These are phyloP conservation scores for Maccullochella peelii DNA, from an alignment of 2,113 vertebrate genomes.

Conservation along the genomic window DNA sequence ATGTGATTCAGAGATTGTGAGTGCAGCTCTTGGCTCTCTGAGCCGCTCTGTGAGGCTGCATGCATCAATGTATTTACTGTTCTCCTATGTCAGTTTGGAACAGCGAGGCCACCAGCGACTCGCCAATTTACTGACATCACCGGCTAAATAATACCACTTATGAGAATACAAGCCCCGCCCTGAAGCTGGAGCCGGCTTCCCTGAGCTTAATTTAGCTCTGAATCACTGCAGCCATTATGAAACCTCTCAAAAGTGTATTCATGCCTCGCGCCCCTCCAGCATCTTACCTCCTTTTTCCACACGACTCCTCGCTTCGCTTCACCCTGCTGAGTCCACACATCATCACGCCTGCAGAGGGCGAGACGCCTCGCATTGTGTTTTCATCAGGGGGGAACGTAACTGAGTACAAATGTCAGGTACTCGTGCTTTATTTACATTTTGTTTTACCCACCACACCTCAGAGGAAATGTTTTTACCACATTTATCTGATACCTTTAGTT, in stretches of 20 bases:
- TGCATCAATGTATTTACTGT: conserved; percentile 71
- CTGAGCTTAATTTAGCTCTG: conserved; percentile 74
- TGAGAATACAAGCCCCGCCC: conserved; percentile 76
- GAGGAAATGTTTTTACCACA: no score
- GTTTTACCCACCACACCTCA: no score
- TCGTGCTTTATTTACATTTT: neutral
- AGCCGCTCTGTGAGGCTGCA: conserved; percentile 41
- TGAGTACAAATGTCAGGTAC: neutral
- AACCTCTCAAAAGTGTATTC: conserved; percentile 77
- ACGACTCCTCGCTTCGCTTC: conserved; percentile 49
- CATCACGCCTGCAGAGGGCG: conserved; percentile 49
- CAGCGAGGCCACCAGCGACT: conserved; percentile 60
- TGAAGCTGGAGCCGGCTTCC: conserved; percentile 64
- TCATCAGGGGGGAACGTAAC: neutral
- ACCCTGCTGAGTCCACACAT: conserved; percentile 60
- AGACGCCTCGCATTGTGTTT: neutral
- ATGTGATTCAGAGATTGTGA: conserved; percentile 57
- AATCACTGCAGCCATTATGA: conserved; percentile 80
- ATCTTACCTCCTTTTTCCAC: conserved; percentile 82
- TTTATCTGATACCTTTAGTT: no score
- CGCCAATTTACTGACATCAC: conserved; percentile 80
- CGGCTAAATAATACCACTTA: conserved; percentile 69
- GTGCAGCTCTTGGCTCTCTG: conserved; percentile 26
- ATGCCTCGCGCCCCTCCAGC: conserved; percentile 67
- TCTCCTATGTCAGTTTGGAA: conserved; percentile 65